Percentiles rank a stretch among this genome's conserved stretches.
Conservation (phyloP, 2,888 invertebrate genomes). For the Dynastes grantii region DNA sequence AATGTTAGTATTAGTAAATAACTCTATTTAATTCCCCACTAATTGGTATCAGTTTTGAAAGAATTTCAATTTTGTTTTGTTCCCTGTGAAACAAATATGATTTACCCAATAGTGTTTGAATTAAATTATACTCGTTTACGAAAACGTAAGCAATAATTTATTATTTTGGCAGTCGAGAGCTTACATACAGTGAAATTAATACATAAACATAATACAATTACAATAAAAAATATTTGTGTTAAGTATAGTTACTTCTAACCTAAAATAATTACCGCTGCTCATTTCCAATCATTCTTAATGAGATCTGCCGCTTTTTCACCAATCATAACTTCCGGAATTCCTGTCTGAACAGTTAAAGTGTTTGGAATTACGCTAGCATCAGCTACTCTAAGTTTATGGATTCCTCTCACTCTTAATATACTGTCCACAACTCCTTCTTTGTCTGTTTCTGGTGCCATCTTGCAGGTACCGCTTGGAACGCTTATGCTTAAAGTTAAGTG, state of each 20-base stretch:
- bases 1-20: too few species aligned
- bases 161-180: not conserved
- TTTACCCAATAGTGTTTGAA: too few species aligned
- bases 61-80: too few species aligned
- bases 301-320: slow-evolving; percentile 82
- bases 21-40: too few species aligned
- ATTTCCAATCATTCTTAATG: slow-evolving; percentile 70
- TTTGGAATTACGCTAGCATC: slow-evolving; percentile 81
- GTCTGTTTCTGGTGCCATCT: slow-evolving; percentile 69
- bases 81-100: too few species aligned
- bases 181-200: too few species aligned
- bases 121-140: not conserved
- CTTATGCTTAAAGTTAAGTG: slow-evolving; percentile 82
- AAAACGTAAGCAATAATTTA: slow-evolving; percentile 11
- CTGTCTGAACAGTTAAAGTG: slow-evolving; percentile 78
- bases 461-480: slow-evolving; percentile 76
- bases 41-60: too few species aligned
- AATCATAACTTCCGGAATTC: slow-evolving; percentile 81
- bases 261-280: not conserved
- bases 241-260: not conserved
- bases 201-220: not conserved
- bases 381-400: slow-evolving; percentile 76
- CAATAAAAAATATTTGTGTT: not conserved
- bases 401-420: slow-evolving; percentile 71
- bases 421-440: slow-evolving; percentile 71